Conservation (phyloP, 2,888 invertebrate species). For the Panzeria rudis region DNA sequence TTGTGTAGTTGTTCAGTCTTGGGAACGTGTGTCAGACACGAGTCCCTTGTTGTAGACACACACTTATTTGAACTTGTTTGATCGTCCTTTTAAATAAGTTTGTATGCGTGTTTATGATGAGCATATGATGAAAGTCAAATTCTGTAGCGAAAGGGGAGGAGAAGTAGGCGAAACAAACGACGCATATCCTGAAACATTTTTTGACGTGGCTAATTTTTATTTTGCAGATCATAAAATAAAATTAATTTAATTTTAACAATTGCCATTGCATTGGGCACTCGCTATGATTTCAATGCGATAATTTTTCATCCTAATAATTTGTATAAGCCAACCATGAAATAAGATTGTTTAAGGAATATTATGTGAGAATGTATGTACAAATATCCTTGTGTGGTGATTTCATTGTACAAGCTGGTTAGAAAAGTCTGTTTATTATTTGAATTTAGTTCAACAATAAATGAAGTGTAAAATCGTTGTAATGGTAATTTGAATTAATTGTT, state of each 20-base stretch:
- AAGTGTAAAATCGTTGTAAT: constrained; percentile 57
- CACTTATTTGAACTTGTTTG: constrained; percentile 71
- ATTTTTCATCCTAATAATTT: background rate
- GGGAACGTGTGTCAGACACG: constrained; percentile 43
- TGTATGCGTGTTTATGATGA: constrained; percentile 65
- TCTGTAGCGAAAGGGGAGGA: constrained; percentile 32
- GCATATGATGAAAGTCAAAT: constrained; percentile 69
- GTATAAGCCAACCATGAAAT: constrained; percentile 28
- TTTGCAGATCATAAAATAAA: constrained; percentile 81
- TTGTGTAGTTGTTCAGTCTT: constrained; percentile 54
- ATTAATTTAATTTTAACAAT: constrained; percentile 83
- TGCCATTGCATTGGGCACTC: constrained; percentile 75
- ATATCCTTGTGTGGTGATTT: background rate
- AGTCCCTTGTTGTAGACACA: constrained; percentile 36
- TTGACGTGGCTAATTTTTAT: constrained; percentile 83
- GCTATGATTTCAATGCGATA: constrained; percentile 47
- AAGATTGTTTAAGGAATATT: constrained; percentile 18
- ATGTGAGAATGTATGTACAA: background rate
- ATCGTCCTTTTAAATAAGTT: constrained; percentile 72
- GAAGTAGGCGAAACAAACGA: constrained; percentile 63
- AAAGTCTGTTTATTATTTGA: constrained; percentile 48
- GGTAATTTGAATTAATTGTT: constrained; percentile 67
- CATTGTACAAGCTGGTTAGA: constrained; percentile 42
- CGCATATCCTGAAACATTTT: constrained; percentile 70
- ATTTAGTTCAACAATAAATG: constrained; percentile 58